A percentile compares a stretch with the other conserved stretches of the same genome.
phyloP scores from a whole-genome alignment of 2,113 vertebrate species.

The Corythornis madagascariensis region DNA sequence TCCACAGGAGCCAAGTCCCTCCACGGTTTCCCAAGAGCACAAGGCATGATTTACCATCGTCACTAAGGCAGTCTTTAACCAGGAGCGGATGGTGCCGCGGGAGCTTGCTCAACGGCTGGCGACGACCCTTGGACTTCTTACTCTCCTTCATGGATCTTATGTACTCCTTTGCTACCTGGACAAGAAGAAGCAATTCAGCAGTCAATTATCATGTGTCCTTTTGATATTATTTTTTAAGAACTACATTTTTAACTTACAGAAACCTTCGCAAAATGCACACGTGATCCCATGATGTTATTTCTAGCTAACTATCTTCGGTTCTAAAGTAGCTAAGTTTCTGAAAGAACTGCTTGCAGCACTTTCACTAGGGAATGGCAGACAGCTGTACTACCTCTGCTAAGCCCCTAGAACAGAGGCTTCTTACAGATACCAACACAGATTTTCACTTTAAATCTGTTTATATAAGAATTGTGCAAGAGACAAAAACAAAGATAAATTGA shows the following conservation, averaged over 20 bases:
- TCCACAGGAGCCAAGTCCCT: not conserved
- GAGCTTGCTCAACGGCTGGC: constrained; percentile 86
- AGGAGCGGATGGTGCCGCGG: constrained; percentile 90
- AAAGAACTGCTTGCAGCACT: not conserved
- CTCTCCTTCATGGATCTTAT: constrained; percentile 79
- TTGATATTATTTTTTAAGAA: not conserved
- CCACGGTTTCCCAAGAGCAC: not conserved
- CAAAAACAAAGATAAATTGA: not conserved
- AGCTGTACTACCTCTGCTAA: not conserved
- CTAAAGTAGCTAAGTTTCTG: not conserved
- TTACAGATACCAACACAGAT: not conserved
- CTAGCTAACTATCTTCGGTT: not conserved
- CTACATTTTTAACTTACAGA: not conserved
- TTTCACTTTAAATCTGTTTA: not conserved
- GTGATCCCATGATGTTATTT: not conserved
- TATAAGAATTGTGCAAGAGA: not conserved
- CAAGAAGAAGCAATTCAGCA: constrained; percentile 39
- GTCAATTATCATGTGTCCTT: fast-evolving
- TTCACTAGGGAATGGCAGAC: not conserved
- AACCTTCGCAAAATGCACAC: not conserved
- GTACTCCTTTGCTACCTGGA: constrained; percentile 83
- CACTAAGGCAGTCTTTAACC: constrained; percentile 87
- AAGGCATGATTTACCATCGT: constrained; percentile 85
- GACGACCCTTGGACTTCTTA: constrained; percentile 86
- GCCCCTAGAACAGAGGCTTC: not conserved